Evolutionary conservation across 1,140 invertebrate genomes (phyloP), one percentile per base, ranked within the genome.

Genomic region (Heliconius melpomene): DNA sequence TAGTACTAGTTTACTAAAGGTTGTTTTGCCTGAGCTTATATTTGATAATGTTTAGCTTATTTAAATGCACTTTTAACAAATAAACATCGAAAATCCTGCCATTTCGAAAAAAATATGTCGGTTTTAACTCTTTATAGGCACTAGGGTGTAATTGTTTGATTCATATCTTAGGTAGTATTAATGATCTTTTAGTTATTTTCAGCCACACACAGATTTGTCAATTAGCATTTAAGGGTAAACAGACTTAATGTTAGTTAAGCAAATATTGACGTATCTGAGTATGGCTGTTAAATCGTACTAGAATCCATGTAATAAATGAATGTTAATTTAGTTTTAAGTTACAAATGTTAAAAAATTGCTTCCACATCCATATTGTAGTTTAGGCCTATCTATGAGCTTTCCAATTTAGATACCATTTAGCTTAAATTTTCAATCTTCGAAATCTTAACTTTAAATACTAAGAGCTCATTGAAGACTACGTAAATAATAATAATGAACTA

Each of bases 11-110:
- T 20, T 52, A 18, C 50, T 52, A 52, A 52, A 52, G 91, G 91
- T 92, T 92, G 91, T 92, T 90, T 90, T 89, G 89, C 90, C 88
- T 89, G 91, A 92, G 91, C 91, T 92, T 92, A 88, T 74, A 84
- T 85, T 70, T 85, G 81, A 84, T 91, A 90, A 85, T 32, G 76
- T 85, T 85, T 85, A 83, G 79, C 77, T 82, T 84, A 75, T 77
- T 75, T 83, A 83, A 83, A 88, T 84, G 88, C 88, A 88, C 87
- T 86, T 76, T 78, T 75, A 75, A 72, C 57, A 78, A 29, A 73
- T 72, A n/a, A 72, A 76, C 36, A 76, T 72, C 60, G 72, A 71
- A 60, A 57, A 60, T 72, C 79, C 79, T 79, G 79, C 79, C 79
- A 79, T 79, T 74, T 74, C 60, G 26, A 66, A 13, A 66, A 46